phyloP scores from a whole-genome alignment of 2,113 vertebrate species.

The Motacilla tschutschensis region DNA sequence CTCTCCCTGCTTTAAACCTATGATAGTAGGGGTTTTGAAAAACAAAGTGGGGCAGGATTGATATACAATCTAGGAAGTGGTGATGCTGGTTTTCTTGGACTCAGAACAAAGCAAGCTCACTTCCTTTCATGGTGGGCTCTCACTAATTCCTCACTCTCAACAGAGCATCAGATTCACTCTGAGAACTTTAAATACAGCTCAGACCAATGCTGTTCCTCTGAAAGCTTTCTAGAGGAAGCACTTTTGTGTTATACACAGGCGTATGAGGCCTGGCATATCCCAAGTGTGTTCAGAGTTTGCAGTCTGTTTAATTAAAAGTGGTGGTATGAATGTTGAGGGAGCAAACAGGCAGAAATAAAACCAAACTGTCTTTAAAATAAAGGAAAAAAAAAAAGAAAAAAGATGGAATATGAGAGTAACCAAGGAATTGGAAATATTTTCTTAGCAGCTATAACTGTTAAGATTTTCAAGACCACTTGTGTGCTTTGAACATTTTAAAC shows the following conservation, averaged over 20 bases:
- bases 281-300: neutral
- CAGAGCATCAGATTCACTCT: neutral
- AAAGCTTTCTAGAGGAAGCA: neutral
- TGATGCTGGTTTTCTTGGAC: neutral
- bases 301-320: neutral
- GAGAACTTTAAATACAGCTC: neutral
- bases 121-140: neutral
- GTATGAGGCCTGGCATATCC: neutral
- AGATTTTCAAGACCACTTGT: neutral
- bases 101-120: constrained; percentile 6
- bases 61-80: neutral
- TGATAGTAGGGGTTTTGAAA: neutral
- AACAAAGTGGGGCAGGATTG: neutral
- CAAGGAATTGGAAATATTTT: neutral
- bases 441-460: neutral
- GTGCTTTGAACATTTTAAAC: neutral
- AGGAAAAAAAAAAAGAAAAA: fast-evolving
- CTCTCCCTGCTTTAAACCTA: neutral
- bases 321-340: neutral
- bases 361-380: neutral
- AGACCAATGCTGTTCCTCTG: constrained; percentile 8
- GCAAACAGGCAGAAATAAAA: neutral
- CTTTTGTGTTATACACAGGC: neutral
- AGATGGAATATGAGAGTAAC: fast-evolving
- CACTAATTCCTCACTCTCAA: neutral